Evolutionary conservation across 2,888 invertebrate species (phyloP).

Genomic region (Lacanobia oleracea): DNA sequence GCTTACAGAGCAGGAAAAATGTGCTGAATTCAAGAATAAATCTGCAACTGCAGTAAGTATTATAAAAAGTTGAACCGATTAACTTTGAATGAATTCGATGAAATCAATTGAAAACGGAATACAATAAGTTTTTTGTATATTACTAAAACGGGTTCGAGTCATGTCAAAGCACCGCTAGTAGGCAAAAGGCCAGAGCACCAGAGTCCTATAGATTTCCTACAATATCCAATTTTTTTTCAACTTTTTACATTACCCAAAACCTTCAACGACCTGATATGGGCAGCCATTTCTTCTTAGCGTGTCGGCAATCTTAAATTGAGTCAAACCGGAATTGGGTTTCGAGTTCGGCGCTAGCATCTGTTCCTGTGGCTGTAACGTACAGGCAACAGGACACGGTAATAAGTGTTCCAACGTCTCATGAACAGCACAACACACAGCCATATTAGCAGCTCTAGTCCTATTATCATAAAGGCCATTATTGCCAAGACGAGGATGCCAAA

Average conservation of each 20-base stretch:
- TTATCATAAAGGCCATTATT: constrained; percentile 44
- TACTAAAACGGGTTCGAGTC: constrained; percentile 22
- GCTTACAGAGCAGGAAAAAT: constrained; percentile 3
- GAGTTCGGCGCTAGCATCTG: not conserved
- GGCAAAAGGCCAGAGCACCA: not conserved
- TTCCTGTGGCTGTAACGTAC: not conserved
- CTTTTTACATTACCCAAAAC: too few relatives aligned
- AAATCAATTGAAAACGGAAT: constrained; percentile 27
- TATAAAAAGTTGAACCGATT: constrained; percentile 22
- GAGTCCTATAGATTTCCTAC: not conserved
- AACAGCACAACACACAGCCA: constrained; percentile 2
- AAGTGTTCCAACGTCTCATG: not conserved
- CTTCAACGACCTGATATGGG: constrained; percentile 1
- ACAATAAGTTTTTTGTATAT: constrained; percentile 19
- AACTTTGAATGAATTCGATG: constrained; percentile 23
- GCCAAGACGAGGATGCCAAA: constrained; percentile 44
- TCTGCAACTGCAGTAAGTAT: not conserved
- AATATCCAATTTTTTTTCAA: not conserved
- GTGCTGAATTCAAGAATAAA: not conserved
- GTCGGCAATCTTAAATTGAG: not conserved
- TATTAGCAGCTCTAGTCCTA: constrained; percentile 37
- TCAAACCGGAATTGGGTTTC: not conserved
- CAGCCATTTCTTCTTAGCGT: not conserved
- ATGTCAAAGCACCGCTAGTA: constrained; percentile 23
- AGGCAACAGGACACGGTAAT: too few relatives aligned